Evolutionary conservation across 2,888 invertebrate genomes (phyloP).

Genomic region (Sarcophaga carnaria): DNA sequence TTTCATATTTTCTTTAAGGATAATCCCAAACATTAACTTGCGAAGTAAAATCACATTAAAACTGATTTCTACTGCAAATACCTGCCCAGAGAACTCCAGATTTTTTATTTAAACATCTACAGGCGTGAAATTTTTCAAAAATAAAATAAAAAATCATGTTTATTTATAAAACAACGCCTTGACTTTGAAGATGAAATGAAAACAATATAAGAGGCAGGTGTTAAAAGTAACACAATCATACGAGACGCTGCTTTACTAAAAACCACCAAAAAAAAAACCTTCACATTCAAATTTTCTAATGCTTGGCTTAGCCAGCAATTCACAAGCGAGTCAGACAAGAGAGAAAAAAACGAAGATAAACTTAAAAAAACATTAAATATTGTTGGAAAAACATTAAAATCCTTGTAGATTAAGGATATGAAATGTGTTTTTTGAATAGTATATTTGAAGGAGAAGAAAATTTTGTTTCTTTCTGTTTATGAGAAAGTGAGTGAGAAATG

Average conservation of each 20-base stretch:
- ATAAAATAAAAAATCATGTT: conserved; percentile 39
- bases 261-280: not conserved
- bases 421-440: conserved; percentile 7
- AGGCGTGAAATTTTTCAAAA: conserved; percentile 60
- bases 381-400: conserved; percentile 38
- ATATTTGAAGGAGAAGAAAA: not conserved
- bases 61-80: conserved; percentile 59
- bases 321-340: not conserved
- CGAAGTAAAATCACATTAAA: conserved; percentile 50
- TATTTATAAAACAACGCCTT: conserved; percentile 38
- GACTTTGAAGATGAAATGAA: conserved; percentile 8
- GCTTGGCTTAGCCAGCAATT: not conserved
- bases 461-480: no score
- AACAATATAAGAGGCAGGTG: conserved; percentile 62
- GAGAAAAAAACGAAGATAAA: conserved; percentile 8
- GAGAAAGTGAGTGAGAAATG: not conserved
- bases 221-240: conserved; percentile 59
- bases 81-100: conserved; percentile 1
- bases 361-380: conserved; percentile 25
- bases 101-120: conserved; percentile 51
- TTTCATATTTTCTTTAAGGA: conserved; percentile 69
- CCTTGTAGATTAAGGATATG: conserved; percentile 20
- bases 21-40: conserved; percentile 71
- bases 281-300: not conserved
- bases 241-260: not conserved